phyloP scores from a whole-genome alignment of 2,888 invertebrate genomes.

The Macrophya alboannulata region DNA sequence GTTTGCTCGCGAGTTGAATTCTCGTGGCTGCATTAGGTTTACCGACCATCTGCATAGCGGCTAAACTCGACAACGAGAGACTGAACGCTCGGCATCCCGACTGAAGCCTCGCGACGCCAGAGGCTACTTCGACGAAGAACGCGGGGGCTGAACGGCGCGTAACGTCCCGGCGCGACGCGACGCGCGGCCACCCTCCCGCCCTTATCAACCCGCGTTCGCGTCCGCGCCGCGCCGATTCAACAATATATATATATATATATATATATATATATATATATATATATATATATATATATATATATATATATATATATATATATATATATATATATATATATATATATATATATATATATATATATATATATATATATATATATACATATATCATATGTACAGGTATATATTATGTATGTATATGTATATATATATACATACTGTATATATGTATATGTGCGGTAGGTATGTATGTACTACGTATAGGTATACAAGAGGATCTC shows the following conservation, averaged over 20 bases:
- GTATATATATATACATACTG: too few species aligned
- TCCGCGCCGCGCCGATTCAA: slow-evolving; percentile 55
- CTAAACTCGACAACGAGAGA: slow-evolving; percentile 72
- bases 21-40: slow-evolving; percentile 42
- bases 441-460: not conserved
- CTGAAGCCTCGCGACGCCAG: slow-evolving; percentile 72
- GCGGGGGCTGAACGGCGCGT: slow-evolving; percentile 61
- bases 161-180: slow-evolving; percentile 60
- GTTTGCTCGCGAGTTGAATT: slow-evolving; percentile 23
- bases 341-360: not conserved
- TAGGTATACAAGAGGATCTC: not conserved
- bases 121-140: slow-evolving; percentile 22
- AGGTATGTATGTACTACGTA: not conserved
- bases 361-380: not conserved
- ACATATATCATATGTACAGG: too few species aligned
- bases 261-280: not conserved
- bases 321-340: too few species aligned
- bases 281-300: too few species aligned
- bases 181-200: not conserved
- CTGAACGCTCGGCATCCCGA: slow-evolving; percentile 79
- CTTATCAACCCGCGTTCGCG: slow-evolving; percentile 34
- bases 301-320: not conserved
- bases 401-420: too few species aligned
- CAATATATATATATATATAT: not conserved
- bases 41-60: slow-evolving; percentile 56